Conservation (phyloP, 2,888 invertebrate species). For the Hypolimnas misippus region DNA sequence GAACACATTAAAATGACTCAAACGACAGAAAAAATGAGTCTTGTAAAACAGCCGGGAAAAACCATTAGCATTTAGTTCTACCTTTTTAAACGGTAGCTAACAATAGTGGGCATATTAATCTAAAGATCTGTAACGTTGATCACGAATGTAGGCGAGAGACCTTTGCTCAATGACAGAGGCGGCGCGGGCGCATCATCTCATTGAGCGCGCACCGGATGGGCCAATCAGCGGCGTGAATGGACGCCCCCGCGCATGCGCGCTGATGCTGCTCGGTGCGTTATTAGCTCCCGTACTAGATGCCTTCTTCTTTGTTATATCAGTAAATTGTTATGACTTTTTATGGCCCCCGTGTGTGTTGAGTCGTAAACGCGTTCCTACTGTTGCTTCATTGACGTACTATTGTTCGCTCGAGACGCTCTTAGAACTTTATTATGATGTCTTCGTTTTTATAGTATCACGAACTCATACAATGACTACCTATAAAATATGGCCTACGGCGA, state of each 20-base stretch:
- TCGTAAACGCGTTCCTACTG: constrained; percentile 61
- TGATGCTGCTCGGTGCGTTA: constrained; percentile 63
- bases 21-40: background rate
- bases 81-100: constrained; percentile 33
- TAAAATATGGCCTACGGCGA: background rate
- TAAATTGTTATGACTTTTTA: constrained; percentile 79
- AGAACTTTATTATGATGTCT: constrained; percentile 21
- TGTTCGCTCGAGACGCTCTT: constrained; percentile 50
- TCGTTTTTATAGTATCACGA: constrained; percentile 1
- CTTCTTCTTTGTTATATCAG: constrained; percentile 78
- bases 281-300: constrained; percentile 76
- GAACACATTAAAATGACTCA: background rate
- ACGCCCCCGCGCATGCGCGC: constrained; percentile 76
- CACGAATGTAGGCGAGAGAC: constrained; percentile 80
- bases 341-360: constrained; percentile 66
- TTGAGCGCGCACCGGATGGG: constrained; percentile 83
- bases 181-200: constrained; percentile 81
- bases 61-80: constrained; percentile 23
- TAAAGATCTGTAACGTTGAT: constrained; percentile 55
- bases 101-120: constrained; percentile 41
- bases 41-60: constrained; percentile 8
- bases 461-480: background rate
- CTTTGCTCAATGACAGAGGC: constrained; percentile 81
- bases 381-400: constrained; percentile 66
- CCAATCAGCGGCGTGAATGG: constrained; percentile 84